Evolutionary conservation across 2,888 invertebrate species (phyloP), one percentile per base, ranked within the genome.

Genomic region (Branchipolynoe longqiensis): DNA sequence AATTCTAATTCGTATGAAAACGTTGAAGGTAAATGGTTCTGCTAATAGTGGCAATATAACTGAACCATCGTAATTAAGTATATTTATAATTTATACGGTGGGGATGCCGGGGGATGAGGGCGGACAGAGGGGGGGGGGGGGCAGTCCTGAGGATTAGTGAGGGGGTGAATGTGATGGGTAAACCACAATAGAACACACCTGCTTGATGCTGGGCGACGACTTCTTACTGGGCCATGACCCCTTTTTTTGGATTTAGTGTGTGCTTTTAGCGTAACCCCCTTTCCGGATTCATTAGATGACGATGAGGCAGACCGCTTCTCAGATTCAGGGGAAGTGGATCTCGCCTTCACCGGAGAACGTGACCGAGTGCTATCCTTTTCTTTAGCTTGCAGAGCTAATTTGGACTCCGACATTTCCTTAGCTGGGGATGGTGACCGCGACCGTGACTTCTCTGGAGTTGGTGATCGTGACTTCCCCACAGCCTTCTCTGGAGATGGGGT

Each of bases 301-400:
- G 69, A 69, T 6, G 69, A 69, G 0, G 3, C 36, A 2, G 69
- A 69, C 1, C 69, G 33, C 1, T 25, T 69, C 88, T 86, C 64
- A 73, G 54, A 22, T n/a, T 85, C 82, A 18, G 73, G 22, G 8
- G 86, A 83, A n/a, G 40, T 12, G 18, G 87, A 86, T 28, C 83
- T 62, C 8, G 8, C 48, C 48, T 48, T 48, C 8, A 18, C 48
- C 0, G 69, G 36, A 22, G 69, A 69, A 33, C 69, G 69, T 33
- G 69, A 69, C 69, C 22, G 33, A 1, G 69, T 3, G 14, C 87
- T 12, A 59, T 78, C 41, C 74, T 78, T 14, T 89, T 87, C 25
- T 33, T 28, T 28, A 6, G 31, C 38, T 59, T 28, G 36, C 38
- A 87, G 85, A 41, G 88, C 88, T 85, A 90, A 90, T 82, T 86